Evolutionary conservation across 2,797 vertebrate species (phyloP).

Genomic region (Karalla daura): DNA sequence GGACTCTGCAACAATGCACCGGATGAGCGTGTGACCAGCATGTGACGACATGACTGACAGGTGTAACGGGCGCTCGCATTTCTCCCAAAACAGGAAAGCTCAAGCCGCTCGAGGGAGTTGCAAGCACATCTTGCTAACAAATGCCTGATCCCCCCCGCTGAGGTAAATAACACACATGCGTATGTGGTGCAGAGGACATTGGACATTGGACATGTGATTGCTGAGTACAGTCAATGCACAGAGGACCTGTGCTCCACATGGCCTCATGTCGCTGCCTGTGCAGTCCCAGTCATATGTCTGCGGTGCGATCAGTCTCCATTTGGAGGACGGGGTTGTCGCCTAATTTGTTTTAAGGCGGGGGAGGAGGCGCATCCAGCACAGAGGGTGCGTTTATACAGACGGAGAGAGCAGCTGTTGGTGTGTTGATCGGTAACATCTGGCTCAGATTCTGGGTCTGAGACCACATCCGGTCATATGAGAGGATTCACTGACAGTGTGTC

Average conservation of each 20-base stretch:
- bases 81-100: conserved; percentile 6
- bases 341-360: not conserved
- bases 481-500: not conserved
- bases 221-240: not conserved
- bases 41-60: conserved; percentile 6
- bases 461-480: conserved; percentile 16
- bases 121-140: conserved; percentile 31
- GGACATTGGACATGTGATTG: too few relatives aligned
- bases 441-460: conserved; percentile 12
- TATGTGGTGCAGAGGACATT: too few relatives aligned
- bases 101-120: conserved; percentile 25
- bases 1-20: not conserved
- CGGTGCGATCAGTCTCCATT: not conserved
- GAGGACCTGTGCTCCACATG: not conserved
- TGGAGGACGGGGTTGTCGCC: not conserved
- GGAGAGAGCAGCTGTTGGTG: not conserved
- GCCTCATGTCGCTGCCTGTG: conserved; percentile 1
- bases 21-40: not conserved
- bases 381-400: not conserved
- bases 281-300: conserved; percentile 3
- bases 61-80: not conserved
- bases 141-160: conserved; percentile 49
- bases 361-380: too few relatives aligned
- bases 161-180: conserved; percentile 63
- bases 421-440: conserved; percentile 39